Evolutionary conservation across 2,888 invertebrate species (phyloP), one percentile per base, ranked within the genome.

Genomic region (Stenurella melanura): DNA sequence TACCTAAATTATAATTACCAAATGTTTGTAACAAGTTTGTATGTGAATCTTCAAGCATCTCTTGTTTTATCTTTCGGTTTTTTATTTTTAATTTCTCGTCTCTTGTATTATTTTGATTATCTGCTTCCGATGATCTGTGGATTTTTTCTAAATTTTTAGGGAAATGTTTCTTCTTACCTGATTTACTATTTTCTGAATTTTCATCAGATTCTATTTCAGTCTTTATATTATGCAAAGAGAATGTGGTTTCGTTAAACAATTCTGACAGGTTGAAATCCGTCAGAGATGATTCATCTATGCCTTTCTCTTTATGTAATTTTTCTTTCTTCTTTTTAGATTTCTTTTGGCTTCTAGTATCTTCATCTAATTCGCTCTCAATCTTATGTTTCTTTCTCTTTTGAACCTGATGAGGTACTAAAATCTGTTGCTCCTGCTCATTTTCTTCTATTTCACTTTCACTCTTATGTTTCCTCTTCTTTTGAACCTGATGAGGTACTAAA

Each of bases 71-170:
- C 61, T 63, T 67, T 19, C 42, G n/a, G 15, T 57, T 73, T 50
- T 58, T 64, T 19, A 69, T 76, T 61, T 76, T 67, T 54, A 73
- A 60, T 60, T 78, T 75, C 1, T 63, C 68, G 26, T 19, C 19
- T 18, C 73, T 68, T 15, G 15, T 19, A 38, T 34, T 68, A 2
- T 63, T 56, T 12, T 73, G 54, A 10, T n/a, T 12, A 18, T 70
- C 70, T 34, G 57, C 6, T 21, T 30, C 26, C 0, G 73, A 1
- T 9, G 42, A 5, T 7, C 0, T 42, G 1, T 42, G 42, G 15
- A 2, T 42, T 12, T 42, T 42, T 42, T 42, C 42, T 42, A 42
- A 12, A 12, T 42, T 42, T 42, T 15, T 42, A 12, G 42, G 26
- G 6, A 6, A 42, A 42, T 12, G 12, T 42, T 42, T 34, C 30